Evolutionary conservation across 2,113 vertebrate genomes (phyloP).

Genomic region (Chauna torquata): DNA sequence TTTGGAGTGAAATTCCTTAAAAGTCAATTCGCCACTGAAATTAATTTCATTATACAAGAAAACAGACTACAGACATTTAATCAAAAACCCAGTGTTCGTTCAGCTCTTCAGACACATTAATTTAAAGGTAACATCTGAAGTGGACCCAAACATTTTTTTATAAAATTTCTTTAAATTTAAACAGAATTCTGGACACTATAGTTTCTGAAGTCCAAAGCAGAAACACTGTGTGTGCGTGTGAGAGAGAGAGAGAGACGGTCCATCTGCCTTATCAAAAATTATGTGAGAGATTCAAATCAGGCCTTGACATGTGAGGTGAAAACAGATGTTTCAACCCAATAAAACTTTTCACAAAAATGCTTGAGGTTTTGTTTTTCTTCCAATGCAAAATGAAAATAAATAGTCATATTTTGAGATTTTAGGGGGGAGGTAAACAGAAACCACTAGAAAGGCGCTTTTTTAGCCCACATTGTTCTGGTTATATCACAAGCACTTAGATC

Average conservation of each 20-base stretch:
- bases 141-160: background rate
- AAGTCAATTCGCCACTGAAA: background rate
- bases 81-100: background rate
- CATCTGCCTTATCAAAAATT: conserved; percentile 50
- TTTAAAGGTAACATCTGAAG: background rate
- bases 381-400: conserved; percentile 42
- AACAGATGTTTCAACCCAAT: conserved; percentile 38
- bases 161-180: background rate
- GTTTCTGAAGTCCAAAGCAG: background rate
- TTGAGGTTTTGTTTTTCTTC: conserved; percentile 55
- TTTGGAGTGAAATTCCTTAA: background rate
- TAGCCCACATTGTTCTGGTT: background rate
- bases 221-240: background rate
- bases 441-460: background rate
- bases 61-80: background rate
- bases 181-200: background rate
- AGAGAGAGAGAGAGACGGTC: background rate
- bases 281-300: conserved; percentile 36
- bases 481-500: background rate
- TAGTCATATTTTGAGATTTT: background rate
- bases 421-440: background rate
- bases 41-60: background rate
- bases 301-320: conserved; percentile 13
- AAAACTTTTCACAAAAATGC: conserved; percentile 34
- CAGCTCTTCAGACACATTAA: background rate